phyloP scores from a whole-genome alignment of 2,113 vertebrate species.

The Phoenicopterus ruber region DNA sequence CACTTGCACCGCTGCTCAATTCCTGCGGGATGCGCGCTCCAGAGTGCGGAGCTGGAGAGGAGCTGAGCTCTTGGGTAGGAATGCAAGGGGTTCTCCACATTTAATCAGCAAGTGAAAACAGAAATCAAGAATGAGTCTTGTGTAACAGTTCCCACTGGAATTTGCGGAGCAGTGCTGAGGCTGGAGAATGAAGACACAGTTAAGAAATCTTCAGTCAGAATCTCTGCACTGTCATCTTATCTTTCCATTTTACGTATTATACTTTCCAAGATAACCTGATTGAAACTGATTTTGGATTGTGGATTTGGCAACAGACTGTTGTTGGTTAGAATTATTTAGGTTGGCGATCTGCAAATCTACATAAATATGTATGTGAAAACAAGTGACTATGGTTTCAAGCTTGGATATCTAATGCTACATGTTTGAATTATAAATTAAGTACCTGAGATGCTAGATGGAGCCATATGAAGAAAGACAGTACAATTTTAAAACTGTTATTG shows the following conservation, averaged over 20 bases:
- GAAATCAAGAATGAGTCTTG: background rate
- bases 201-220: background rate
- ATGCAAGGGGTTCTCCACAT: background rate
- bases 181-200: background rate
- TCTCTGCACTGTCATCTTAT: background rate
- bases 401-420: background rate
- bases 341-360: background rate
- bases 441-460: background rate
- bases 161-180: background rate
- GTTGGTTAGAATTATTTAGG: background rate
- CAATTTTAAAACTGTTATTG: background rate
- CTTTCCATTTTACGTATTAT: background rate
- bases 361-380: background rate
- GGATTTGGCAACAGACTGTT: background rate
- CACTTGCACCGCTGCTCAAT: rapidly evolving
- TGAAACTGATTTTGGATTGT: background rate
- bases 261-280: background rate
- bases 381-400: background rate
- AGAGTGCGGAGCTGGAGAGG: background rate
- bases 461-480: background rate
- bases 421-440: background rate
- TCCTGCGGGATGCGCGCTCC: background rate
- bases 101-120: background rate
- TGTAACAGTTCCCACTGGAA: background rate
- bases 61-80: background rate